phyloP scores from a whole-genome alignment of 1,140 invertebrate genomes.

The Camponotus pennsylvanicus region DNA sequence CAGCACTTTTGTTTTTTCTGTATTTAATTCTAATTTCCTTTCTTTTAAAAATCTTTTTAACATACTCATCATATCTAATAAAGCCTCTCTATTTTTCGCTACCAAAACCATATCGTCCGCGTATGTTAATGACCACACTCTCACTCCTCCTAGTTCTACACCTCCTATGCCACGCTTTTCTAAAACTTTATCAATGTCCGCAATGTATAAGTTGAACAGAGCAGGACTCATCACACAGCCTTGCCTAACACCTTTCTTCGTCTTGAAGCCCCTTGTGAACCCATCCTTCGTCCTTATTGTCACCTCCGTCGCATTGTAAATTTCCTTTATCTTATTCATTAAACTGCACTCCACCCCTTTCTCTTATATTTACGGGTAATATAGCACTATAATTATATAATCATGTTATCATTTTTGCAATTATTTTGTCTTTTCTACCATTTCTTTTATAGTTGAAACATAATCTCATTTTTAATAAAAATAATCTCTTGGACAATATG shows the following conservation, averaged over 20 bases:
- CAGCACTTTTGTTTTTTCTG: too few species aligned
- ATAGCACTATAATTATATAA: slow-evolving; percentile 15
- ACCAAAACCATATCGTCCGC: too few species aligned
- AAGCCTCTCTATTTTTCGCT: too few species aligned
- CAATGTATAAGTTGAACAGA: neutral
- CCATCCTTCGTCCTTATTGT: neutral
- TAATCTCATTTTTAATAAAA: neutral
- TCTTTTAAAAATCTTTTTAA: neutral
- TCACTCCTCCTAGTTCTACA: neutral
- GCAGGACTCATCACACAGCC: neutral
- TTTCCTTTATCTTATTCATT: neutral
- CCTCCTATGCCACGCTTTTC: neutral
- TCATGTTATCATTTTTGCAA: neutral
- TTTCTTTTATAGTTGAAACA: slow-evolving; percentile 59
- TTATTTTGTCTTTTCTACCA: slow-evolving; percentile 13
- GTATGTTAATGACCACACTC: too few species aligned
- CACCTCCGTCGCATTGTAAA: neutral
- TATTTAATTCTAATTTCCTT: too few species aligned
- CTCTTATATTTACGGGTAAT: slow-evolving; percentile 63
- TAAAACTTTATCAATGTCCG: neutral
- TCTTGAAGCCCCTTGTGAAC: accelerated
- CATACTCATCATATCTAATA: too few species aligned
- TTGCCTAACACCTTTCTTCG: neutral
- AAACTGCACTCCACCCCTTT: neutral
- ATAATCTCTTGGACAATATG: slow-evolving; percentile 72